These are phyloP conservation scores for Epirrhoe tristata DNA, from an alignment of 2,888 invertebrate species.

Conservation along the genomic window DNA sequence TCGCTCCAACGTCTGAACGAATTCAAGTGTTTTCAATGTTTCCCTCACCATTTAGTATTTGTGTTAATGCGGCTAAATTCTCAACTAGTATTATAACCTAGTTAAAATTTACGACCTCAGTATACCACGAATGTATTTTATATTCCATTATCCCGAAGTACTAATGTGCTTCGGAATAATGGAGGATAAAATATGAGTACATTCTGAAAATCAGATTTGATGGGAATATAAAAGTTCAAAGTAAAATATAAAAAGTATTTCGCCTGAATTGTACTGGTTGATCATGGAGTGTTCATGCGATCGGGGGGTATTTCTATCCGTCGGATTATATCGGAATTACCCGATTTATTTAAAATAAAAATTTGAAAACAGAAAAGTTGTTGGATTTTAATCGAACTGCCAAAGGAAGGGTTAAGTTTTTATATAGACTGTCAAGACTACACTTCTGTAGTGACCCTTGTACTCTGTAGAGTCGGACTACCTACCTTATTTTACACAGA, in stretches of 20 bases:
- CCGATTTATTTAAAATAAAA: no score
- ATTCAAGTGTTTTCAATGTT: no score
- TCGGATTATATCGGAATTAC: no score
- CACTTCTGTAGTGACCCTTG: no score
- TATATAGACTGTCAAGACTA: no score
- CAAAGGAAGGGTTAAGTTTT: no score
- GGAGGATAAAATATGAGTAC: constrained; percentile 33
- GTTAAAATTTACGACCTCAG: constrained; percentile 43
- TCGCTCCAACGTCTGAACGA: no score
- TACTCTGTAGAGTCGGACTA: no score
- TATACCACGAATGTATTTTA: constrained; percentile 44
- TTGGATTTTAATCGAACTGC: no score
- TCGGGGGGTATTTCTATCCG: neutral
- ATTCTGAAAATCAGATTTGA: constrained; percentile 24
- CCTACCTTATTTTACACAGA: no score
- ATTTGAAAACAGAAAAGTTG: no score
- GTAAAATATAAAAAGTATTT: constrained; percentile 13
- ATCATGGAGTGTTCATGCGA: neutral
- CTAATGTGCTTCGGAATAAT: constrained; percentile 36
- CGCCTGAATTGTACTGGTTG: constrained; percentile 16
- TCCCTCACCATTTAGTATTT: neutral
- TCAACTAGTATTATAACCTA: neutral
- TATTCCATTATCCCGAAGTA: neutral
- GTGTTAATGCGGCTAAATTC: neutral
- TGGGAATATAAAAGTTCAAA: constrained; percentile 20